phyloP scores from a whole-genome alignment of 2,113 vertebrate species.

The Motacilla alba region DNA sequence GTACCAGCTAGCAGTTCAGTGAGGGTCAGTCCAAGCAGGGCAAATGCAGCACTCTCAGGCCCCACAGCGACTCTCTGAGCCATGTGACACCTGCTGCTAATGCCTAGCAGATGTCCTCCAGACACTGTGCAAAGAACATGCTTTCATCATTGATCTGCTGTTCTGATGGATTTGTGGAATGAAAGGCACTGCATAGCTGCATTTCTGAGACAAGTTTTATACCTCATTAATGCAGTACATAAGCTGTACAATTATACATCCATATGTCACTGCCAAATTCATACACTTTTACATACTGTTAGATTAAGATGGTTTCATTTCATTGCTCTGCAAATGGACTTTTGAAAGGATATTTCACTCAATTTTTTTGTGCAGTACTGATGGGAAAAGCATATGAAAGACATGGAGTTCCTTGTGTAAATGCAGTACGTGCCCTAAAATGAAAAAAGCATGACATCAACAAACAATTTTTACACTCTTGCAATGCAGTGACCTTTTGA shows the following conservation, averaged over 20 bases:
- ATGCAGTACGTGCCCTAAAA: background rate
- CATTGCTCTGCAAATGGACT: conserved; percentile 36
- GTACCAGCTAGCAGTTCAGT: background rate
- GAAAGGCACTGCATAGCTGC: background rate
- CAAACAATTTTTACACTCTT: background rate
- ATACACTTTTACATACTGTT: conserved; percentile 25
- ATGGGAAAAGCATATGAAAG: background rate
- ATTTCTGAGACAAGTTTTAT: conserved; percentile 21
- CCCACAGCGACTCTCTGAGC: background rate
- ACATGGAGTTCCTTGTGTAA: background rate
- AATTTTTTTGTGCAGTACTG: background rate
- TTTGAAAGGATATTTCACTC: conserved; percentile 18
- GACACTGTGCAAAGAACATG: background rate
- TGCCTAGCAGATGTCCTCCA: background rate
- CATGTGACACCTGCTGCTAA: background rate
- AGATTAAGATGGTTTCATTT: conserved; percentile 30
- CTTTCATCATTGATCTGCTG: background rate
- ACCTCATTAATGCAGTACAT: conserved; percentile 37
- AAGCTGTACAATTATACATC: conserved; percentile 32
- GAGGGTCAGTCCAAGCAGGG: background rate
- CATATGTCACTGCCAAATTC: conserved; percentile 52
- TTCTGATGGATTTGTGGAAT: conserved; percentile 8
- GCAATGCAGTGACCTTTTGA: background rate
- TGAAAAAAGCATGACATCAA: background rate
- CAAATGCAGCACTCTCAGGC: background rate